Base-by-base conservation (phyloP, 2,888 invertebrate species). In the Sphecodes monilicornis region DNA sequence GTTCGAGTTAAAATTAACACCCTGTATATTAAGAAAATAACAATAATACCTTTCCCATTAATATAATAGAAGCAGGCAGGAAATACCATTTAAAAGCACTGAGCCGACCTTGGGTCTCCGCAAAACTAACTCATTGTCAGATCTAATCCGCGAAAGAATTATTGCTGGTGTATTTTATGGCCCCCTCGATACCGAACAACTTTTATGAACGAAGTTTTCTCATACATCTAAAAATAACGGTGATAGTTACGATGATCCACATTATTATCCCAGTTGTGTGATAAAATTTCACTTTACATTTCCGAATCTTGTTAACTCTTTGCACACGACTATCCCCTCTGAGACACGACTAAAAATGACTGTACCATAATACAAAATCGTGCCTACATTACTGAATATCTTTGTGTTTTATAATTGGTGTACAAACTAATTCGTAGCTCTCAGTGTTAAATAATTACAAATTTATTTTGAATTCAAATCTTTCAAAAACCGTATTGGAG, bases 41-140 rank as follows among this genome's bases (percentile, higher is more conserved):
- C 43, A n/a, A 11, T 4, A 54, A 54, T 11, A n/a, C 4, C 0
- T n/a, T n/a, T 4, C n/a, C n/a, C n/a, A n/a, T n/a, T n/a, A n/a
- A 4, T 46, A 10, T 13, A 16, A 46, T 46, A 46, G 16, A 46
- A 16, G 16, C 16, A 11, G n/a, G 8, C 29, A 29, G 1, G 8
- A 13, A 60, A 29, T 29, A 29, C 16, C 46, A 46, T 16, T 46
- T 13, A 16, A 29, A 60, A 32, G 29, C 29, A 32, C 60, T 4
- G 16, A 60, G 13, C 6, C 29, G 18, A 32, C 18, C 60, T 60
- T 60, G 29, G 29, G 2, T 60, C 60, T 29, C 60, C 60, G 16
- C 29, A 60, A 60, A 60, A 29, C 60, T 29, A 60, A 60, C 18
- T 60, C 60, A 60, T 54, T 54, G 54, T n/a, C n/a, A 54, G n/a